phyloP scores from a whole-genome alignment of 2,888 invertebrate species.

The Nomada ruficornis region DNA sequence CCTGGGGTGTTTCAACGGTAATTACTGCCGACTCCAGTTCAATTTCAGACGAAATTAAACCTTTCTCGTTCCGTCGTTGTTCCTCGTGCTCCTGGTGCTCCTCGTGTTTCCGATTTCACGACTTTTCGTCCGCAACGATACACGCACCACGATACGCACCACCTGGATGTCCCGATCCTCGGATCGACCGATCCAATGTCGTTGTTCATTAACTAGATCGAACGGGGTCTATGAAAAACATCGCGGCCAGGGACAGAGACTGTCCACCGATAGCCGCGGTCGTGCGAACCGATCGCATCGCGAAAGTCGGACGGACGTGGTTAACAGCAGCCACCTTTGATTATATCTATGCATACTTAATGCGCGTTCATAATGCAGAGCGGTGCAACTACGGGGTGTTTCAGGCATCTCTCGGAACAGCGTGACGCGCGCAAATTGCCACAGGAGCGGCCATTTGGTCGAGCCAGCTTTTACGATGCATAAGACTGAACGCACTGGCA shows the following conservation, averaged over 20 bases:
- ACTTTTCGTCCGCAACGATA: neutral
- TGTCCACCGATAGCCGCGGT: neutral
- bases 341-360: slow-evolving; percentile 56
- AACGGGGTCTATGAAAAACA: neutral
- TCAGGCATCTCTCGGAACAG: slow-evolving; percentile 24
- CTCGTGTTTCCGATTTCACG: neutral
- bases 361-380: slow-evolving; percentile 41
- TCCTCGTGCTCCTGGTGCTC: neutral
- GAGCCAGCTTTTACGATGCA: slow-evolving; percentile 36
- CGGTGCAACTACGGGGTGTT: slow-evolving; percentile 27
- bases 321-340: slow-evolving; percentile 32
- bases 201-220: slow-evolving; percentile 12
- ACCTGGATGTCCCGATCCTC: neutral
- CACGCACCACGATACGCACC: neutral
- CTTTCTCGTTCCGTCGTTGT: neutral
- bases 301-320: slow-evolving; percentile 45
- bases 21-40: neutral
- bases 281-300: neutral
- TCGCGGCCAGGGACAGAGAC: too few species aligned
- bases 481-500: slow-evolving; percentile 22
- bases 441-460: slow-evolving; percentile 24
- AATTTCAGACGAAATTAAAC: slow-evolving; percentile 20
- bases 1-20: neutral
- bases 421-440: slow-evolving; percentile 41
- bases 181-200: neutral